These are phyloP conservation scores for Engystomops pustulosus DNA, from an alignment of 2,113 vertebrate species.

Conservation along the genomic window DNA sequence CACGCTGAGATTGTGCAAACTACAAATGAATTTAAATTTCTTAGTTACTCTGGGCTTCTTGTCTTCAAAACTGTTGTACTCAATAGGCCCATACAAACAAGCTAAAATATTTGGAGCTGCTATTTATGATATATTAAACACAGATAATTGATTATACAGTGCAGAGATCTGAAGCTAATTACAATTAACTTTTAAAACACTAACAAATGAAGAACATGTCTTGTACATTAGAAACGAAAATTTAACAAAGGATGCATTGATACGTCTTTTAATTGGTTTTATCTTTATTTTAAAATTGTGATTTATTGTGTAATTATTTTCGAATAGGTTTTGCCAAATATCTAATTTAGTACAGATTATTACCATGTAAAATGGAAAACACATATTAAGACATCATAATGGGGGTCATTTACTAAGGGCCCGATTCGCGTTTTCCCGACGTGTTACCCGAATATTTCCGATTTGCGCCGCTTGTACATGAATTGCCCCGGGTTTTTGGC, in stretches of 20 bases:
- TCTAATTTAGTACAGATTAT: no score
- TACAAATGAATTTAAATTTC: constrained; percentile 59
- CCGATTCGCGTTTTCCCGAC: no score
- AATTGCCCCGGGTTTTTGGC: no score
- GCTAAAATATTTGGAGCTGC: constrained; percentile 16
- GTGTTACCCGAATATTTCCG: no score
- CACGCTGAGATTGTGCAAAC: constrained; percentile 45
- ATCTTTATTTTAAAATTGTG: no score
- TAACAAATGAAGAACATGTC: not conserved
- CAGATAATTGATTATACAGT: no score
- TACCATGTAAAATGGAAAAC: no score
- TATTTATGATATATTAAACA: not conserved
- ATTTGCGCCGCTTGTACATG: no score
- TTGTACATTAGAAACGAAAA: not conserved
- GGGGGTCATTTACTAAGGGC: no score
- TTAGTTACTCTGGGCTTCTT: constrained; percentile 13
- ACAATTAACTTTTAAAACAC: not conserved
- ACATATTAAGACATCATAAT: no score
- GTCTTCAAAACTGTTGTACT: constrained; percentile 18
- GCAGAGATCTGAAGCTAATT: not conserved
- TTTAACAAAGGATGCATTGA: not conserved
- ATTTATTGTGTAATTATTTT: no score
- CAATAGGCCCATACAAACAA: not conserved
- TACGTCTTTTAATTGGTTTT: not conserved
- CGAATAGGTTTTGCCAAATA: no score